These are phyloP conservation scores for Emberiza fucata DNA, from an alignment of 2,113 vertebrate genomes.

Conservation along the genomic window DNA sequence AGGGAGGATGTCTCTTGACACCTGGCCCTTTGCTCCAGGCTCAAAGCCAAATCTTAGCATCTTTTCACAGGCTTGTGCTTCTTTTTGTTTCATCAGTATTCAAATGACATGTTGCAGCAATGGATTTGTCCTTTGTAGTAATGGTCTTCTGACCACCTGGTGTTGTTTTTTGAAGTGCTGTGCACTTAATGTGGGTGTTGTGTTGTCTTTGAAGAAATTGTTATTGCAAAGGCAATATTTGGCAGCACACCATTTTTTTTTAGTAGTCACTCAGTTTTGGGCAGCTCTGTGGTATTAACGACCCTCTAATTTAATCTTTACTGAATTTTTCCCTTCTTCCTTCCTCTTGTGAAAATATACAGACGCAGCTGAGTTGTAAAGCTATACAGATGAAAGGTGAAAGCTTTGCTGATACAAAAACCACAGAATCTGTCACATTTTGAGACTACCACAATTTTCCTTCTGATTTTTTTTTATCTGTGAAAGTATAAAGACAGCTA, in stretches of 20 bases:
- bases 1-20: background rate
- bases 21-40: background rate
- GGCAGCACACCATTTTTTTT: background rate
- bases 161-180: background rate
- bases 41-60: background rate
- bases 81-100: background rate
- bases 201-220: background rate
- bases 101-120: background rate
- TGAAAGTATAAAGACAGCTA: background rate
- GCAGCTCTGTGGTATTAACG: background rate
- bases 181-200: background rate
- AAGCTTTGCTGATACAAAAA: background rate
- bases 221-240: background rate
- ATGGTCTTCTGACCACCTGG: background rate
- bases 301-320: background rate
- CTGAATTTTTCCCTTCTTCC: background rate
- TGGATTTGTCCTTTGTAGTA: background rate
- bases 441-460: background rate
- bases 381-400: background rate
- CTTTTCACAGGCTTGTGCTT: background rate
- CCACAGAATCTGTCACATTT: background rate
- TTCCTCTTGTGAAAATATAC: background rate
- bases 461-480: background rate
- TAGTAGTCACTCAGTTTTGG: background rate
- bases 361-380: background rate